Evolutionary conservation across 1,140 invertebrate species (phyloP).

Genomic region (Octopus bimaculoides): DNA sequence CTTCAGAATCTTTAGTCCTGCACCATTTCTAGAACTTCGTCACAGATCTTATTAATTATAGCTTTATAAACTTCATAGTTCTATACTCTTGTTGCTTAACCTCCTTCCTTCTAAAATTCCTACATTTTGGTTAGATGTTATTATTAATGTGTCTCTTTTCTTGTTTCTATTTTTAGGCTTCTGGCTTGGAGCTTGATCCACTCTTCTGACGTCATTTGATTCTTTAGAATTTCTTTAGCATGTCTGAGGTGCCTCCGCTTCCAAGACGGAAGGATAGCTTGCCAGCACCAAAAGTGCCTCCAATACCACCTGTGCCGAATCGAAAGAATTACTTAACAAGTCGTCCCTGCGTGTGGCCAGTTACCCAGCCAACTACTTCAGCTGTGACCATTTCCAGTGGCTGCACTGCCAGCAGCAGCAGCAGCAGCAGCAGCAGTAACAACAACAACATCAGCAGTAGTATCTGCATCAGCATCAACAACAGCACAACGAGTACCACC

Average conservation of each 20-base stretch:
- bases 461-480: background rate
- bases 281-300: slow-evolving; percentile 19
- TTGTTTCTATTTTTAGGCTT: background rate
- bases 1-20: no score
- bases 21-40: no score
- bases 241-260: slow-evolving; percentile 25
- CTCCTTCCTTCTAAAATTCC: no score
- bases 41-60: no score
- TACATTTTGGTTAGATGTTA: no score
- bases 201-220: background rate
- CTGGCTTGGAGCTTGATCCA: background rate
- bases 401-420: background rate
- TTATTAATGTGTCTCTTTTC: no score
- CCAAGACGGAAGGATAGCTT: slow-evolving; percentile 26
- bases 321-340: slow-evolving; percentile 11
- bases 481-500: background rate
- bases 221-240: slow-evolving; percentile 16
- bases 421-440: background rate
- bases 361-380: slow-evolving; percentile 3
- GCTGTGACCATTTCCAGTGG: background rate
- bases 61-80: no score
- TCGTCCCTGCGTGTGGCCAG: slow-evolving; percentile 17
- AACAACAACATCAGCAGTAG: background rate
- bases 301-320: slow-evolving; percentile 19
- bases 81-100: no score